Evolutionary conservation across 2,888 invertebrate species (phyloP), one percentile per base, ranked within the genome.

Genomic region (Ashinkailepas kermadecensis): DNA sequence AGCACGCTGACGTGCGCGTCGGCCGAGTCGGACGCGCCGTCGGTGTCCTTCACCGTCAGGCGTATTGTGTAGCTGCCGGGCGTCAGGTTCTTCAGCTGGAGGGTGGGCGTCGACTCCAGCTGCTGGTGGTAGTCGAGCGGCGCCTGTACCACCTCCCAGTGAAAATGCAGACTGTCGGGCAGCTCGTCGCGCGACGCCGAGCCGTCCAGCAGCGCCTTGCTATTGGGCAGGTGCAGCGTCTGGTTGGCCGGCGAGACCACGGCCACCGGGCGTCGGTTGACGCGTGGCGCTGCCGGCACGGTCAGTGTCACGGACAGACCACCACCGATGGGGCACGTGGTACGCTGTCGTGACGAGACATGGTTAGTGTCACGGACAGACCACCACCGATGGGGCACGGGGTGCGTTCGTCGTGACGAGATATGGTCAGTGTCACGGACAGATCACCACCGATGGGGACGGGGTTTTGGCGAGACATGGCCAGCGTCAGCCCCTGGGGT

Each of bases 61-160:
- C 91, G 94, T 87, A 95, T 95, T 0, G 94, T 94, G 86, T 95
- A 96, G 88, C 95, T 95, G 83, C 97, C 97, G 0, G 96, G 94
- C 81, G 93, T 92, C 78, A 97, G 90, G 87, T 95, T 94, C 84
- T 93, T 93, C 65, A 97, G 88, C 84, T 95, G 94, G 21, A 97
- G 89, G 0, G 95, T 96, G 4, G 94, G 92, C 0, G 92, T 92
- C 84, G 95, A 94, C 83, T 92, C 90, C 58, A 95, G 87, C 81
- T 92, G 92, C 0, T 95, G 93, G 86, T 94, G 93, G 88, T 95
- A 96, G 39, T 94, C 94, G 81, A 91, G 88, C 0, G 97, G 97
- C 0, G 95, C 95, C 82, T 93, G 92, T 64, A 94, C 93, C 62
- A 96, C 89, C 87, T 97, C 96, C 97, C 97, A 98, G 86, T 94